Evolutionary conservation across 2,113 vertebrate genomes (phyloP).

Genomic region (Thunnus thynnus): DNA sequence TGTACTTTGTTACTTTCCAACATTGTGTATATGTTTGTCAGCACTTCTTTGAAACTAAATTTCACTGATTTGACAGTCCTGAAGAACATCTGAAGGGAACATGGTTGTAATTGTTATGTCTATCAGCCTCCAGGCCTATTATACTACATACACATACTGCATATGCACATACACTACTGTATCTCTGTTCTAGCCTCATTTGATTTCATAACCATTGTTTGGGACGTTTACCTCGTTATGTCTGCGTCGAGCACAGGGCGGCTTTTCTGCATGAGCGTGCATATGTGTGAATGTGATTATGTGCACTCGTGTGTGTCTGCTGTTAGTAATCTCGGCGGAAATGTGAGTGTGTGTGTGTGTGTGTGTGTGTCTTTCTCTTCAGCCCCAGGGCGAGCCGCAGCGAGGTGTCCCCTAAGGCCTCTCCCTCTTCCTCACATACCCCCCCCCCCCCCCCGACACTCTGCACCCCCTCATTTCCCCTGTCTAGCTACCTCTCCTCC

Average conservation of each 20-base stretch:
- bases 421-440: constrained; percentile 13
- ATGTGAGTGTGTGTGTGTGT: constrained; percentile 9
- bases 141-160: not conserved
- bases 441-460: not conserved
- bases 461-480: constrained; percentile 33
- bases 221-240: constrained; percentile 69
- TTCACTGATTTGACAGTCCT: not conserved
- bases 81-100: constrained; percentile 3
- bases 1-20: not conserved
- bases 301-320: constrained; percentile 65
- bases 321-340: constrained; percentile 64
- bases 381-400: constrained; percentile 50
- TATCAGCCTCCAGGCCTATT: not conserved
- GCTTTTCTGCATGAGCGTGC: constrained; percentile 75
- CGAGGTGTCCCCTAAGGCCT: constrained; percentile 58
- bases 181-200: constrained; percentile 29
- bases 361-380: constrained; percentile 50
- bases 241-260: constrained; percentile 15
- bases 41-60: not conserved
- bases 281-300: constrained; percentile 65
- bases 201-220: constrained; percentile 53
- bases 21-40: not conserved
- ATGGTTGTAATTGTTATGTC: not conserved
- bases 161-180: not conserved
- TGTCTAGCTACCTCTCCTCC: constrained; percentile 39